Percentiles rank a stretch among this genome's conserved stretches.
Conservation (phyloP, 2,113 vertebrate genomes). For the Platichthys flesus region DNA sequence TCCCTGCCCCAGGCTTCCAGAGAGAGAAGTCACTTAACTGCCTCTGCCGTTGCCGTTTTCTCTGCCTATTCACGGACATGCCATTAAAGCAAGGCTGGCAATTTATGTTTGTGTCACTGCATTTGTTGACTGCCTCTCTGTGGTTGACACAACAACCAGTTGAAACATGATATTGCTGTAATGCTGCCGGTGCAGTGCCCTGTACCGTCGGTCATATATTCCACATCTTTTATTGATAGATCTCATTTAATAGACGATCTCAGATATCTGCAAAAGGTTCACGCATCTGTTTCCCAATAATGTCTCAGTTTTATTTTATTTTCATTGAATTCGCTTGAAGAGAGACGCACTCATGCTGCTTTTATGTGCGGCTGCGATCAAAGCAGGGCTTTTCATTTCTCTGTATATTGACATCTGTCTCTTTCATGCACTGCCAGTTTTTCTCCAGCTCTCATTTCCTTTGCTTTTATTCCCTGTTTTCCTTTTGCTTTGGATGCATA, state of each 20-base stretch:
- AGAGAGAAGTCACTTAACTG: constrained; percentile 69
- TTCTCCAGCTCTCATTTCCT: constrained; percentile 12
- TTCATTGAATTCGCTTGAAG: constrained; percentile 3
- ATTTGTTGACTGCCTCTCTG: constrained; percentile 24
- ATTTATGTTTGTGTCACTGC: constrained; percentile 69
- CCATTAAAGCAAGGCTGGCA: constrained; percentile 68
- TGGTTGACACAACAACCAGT: constrained; percentile 23
- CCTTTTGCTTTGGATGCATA: constrained; percentile 1
- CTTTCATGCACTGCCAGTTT: constrained; percentile 9
- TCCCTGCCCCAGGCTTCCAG: constrained; percentile 41
- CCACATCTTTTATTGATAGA: constrained; percentile 15
- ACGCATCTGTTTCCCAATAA: constrained; percentile 10
- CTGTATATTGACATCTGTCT: constrained; percentile 24
- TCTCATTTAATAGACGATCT: background rate
- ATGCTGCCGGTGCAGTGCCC: background rate
- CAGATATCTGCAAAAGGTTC: background rate
- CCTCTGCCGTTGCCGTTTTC: constrained; percentile 71
- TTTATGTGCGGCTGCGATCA: constrained; percentile 12
- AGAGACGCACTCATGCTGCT: constrained; percentile 4
- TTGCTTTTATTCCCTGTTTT: background rate
- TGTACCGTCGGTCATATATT: constrained; percentile 1
- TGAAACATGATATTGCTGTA: constrained; percentile 18
- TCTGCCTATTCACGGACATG: constrained; percentile 56
- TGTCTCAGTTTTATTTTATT: background rate
- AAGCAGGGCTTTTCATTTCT: background rate